Base-by-base conservation (phyloP, 2,888 invertebrate genomes). In the Eledona agricola region DNA sequence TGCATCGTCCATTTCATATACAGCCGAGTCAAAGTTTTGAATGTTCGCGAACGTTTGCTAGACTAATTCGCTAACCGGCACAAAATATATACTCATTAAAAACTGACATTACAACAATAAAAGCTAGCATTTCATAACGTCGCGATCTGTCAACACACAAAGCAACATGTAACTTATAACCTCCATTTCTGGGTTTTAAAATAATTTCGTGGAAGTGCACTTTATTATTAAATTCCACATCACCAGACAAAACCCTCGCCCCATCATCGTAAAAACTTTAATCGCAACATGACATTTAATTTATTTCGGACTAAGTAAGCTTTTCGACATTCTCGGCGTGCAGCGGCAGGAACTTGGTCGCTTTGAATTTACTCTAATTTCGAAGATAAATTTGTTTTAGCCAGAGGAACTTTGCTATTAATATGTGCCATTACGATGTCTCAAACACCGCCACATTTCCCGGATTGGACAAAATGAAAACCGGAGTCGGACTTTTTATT, bases 201-300 rank as follows among this genome's bases (percentile, higher is more conserved):
- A 34, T 19, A 23, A 25, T 26, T 23, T 20, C 12, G n/a, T 23
- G 37, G n/a, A 9, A 32, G 16, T 23, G 15, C 25, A 15, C 23
- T 28, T 25, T 13, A 37, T 40, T 43, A 43, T 31, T 43, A 43
- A 43, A 43, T 29, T 29, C 22, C 6, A n/a, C 28, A 28, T 40
- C 16, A 40, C 26, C 11, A 13, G 43, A 31, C 31, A 29, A 43
- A 29, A 31, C 20, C 43, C n/a, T 17, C 10, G 38, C 25, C 22
- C 6, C 12, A 17, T 17, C 20, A 32, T 46, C 29, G 12, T 46
- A 16, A 46, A 46, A 46, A 46, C 26, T 46, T 26, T 34, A 34
- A 34, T 46, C 46, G 26, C 19, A 34, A 46, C 46, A 46, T 46
- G 46, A 34, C 46, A 34, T 46, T 46, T 35, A 46, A 46, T 46